Conservation (phyloP, 2,113 vertebrate species). For the Zootoca vivipara region DNA sequence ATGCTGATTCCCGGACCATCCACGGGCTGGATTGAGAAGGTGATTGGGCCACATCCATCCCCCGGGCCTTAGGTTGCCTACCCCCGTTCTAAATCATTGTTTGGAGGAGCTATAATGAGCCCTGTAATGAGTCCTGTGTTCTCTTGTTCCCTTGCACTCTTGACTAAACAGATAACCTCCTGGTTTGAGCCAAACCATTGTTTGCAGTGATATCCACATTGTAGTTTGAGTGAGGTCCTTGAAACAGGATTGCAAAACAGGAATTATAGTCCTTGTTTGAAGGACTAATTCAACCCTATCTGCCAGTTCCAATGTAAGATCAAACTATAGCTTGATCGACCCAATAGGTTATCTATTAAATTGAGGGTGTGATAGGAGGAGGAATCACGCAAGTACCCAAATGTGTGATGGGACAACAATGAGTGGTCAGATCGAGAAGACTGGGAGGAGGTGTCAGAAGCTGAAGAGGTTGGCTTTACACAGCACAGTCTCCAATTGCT, state of each 20-base stretch:
- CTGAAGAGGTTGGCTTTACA: too few relatives aligned
- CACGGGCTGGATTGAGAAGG: too few relatives aligned
- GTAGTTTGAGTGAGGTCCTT: not conserved
- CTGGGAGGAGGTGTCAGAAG: too few relatives aligned
- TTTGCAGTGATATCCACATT: not conserved
- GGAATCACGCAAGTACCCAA: too few relatives aligned
- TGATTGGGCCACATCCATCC: too few relatives aligned
- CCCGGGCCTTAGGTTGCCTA: too few relatives aligned
- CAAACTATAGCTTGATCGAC: not conserved
- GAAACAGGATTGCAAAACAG: not conserved
- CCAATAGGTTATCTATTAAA: not conserved
- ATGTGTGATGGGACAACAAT: too few relatives aligned
- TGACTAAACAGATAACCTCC: not conserved
- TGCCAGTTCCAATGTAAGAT: not conserved
- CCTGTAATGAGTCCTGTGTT: not conserved
- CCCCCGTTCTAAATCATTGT: not conserved
- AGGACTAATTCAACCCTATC: not conserved
- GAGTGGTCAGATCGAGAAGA: too few relatives aligned
- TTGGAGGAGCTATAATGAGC: not conserved
- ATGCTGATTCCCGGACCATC: too few relatives aligned
- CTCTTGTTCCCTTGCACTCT: not conserved
- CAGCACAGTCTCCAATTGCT: too few relatives aligned
- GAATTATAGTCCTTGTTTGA: not conserved
- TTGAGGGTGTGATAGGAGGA: not conserved
- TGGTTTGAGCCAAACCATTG: not conserved